A percentile compares a stretch with the other conserved stretches of the same genome.
Evolutionary conservation across 2,888 invertebrate genomes (phyloP).

Genomic region (Elysia crispata): DNA sequence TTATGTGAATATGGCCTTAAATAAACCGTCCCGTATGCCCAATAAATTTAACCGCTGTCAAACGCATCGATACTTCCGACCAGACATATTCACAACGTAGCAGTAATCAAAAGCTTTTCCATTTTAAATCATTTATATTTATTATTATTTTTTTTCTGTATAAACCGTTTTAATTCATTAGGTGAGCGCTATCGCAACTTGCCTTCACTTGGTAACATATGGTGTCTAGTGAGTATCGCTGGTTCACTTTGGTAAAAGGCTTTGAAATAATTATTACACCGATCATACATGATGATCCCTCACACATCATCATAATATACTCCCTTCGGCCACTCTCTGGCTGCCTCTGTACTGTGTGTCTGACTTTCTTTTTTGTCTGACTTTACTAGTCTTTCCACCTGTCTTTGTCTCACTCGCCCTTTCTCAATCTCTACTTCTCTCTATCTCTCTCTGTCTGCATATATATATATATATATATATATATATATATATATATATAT

Average conservation of each 20-base stretch:
- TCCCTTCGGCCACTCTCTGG: too few species aligned
- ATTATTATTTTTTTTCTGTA: too few species aligned
- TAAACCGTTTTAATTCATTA: too few species aligned
- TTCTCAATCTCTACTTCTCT: conserved; percentile 25
- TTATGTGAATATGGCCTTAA: too few species aligned
- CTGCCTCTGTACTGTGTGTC: too few species aligned
- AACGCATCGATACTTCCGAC: background rate
- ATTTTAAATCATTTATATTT: too few species aligned
- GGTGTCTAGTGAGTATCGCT: background rate
- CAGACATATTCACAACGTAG: background rate
- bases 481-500: background rate
- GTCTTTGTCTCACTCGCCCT: background rate
- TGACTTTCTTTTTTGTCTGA: too few species aligned
- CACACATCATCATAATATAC: too few species aligned
- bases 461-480: background rate
- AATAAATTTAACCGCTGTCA: background rate
- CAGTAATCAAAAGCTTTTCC: too few species aligned
- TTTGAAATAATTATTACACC: background rate
- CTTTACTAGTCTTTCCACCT: too few species aligned
- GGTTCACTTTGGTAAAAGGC: background rate
- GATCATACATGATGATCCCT: background rate
- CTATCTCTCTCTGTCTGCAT: background rate
- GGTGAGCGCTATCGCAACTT: too few species aligned
- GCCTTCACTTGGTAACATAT: background rate
- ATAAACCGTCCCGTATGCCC: background rate